phyloP scores from a whole-genome alignment of 2,888 invertebrate species.

The Euproctis similis region DNA sequence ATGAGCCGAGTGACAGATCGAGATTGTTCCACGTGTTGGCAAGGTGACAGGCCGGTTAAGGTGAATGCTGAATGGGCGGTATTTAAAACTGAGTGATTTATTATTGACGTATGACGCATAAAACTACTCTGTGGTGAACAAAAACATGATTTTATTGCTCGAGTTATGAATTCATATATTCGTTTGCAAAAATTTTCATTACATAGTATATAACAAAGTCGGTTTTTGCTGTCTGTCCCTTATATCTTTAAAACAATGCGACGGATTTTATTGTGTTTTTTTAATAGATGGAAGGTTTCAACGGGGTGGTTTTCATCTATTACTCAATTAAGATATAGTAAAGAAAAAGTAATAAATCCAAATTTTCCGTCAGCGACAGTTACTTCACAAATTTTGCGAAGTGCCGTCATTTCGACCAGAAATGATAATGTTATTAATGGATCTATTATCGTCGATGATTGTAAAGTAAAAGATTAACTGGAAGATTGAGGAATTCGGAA shows the following conservation, averaged over 20 bases:
- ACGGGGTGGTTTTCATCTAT: too few species aligned
- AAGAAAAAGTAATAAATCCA: too few species aligned
- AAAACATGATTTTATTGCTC: background rate
- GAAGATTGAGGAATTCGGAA: constrained; percentile 2
- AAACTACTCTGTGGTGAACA: background rate
- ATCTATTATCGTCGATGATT: constrained; percentile 7
- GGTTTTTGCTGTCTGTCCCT: too few species aligned
- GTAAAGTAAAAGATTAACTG: constrained; percentile 4
- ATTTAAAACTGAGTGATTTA: background rate
- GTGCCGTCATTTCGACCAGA: too few species aligned
- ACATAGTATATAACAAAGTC: too few species aligned
- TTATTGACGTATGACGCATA: background rate
- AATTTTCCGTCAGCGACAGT: too few species aligned
- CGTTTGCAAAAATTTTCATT: too few species aligned
- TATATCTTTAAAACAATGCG: too few species aligned
- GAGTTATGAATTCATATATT: background rate
- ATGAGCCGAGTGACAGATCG: constrained; percentile 69
- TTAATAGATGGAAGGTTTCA: too few species aligned
- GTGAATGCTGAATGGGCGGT: constrained; percentile 10
- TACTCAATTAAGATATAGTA: too few species aligned
- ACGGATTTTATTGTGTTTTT: too few species aligned
- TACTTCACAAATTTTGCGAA: too few species aligned
- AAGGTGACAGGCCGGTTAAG: constrained; percentile 12
- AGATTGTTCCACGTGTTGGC: constrained; percentile 28
- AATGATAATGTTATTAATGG: constrained; percentile 6